phyloP scores from a whole-genome alignment of 2,888 invertebrate genomes.

The Parasteatoda lunata region DNA sequence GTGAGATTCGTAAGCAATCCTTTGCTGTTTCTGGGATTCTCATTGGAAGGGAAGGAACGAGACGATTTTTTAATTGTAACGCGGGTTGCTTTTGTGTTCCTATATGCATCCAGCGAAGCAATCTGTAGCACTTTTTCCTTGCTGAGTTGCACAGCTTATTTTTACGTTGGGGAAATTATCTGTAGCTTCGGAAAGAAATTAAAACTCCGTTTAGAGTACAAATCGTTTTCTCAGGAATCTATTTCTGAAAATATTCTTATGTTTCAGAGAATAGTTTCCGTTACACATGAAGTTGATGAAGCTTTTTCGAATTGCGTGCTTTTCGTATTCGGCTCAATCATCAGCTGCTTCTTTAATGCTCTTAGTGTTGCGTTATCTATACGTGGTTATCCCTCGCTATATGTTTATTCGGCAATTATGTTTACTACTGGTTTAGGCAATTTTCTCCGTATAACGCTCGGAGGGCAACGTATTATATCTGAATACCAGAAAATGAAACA shows the following conservation, averaged over 20 bases:
- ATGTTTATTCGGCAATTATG: not conserved
- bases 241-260: constrained; percentile 6
- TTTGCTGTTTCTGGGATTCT: not conserved
- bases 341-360: constrained; percentile 37
- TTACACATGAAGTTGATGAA: not conserved
- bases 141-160: constrained; percentile 20
- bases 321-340: constrained; percentile 16
- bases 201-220: constrained; percentile 14
- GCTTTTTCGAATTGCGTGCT: constrained; percentile 14
- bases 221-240: not conserved
- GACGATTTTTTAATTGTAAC: not conserved
- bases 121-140: constrained; percentile 1
- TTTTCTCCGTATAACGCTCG: constrained; percentile 13
- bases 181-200: constrained; percentile 1
- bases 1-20: not conserved
- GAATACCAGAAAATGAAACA: not conserved
- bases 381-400: not conserved
- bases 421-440: not conserved
- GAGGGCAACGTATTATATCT: not conserved
- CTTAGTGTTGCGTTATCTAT: not conserved
- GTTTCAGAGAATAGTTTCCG: constrained; percentile 5
- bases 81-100: not conserved
- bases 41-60: not conserved
- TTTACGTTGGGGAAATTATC: constrained; percentile 19
- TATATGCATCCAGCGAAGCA: not conserved